Evolutionary conservation across 2,888 invertebrate genomes (phyloP).

Genomic region (Listrodromus nycthemerus): DNA sequence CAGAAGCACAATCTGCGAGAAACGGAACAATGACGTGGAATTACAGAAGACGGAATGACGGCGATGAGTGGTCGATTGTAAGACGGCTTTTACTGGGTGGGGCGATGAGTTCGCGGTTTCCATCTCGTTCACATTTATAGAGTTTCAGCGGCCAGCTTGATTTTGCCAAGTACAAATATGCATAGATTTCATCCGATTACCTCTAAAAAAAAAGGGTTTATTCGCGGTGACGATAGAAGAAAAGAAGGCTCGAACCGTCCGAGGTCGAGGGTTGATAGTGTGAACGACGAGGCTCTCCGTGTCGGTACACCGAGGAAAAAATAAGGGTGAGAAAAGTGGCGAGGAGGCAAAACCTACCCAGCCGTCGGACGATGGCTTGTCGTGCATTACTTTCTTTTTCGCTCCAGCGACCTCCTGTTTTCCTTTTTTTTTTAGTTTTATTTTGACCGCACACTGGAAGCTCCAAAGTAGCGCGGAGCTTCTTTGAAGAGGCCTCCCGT

Average conservation of each 20-base stretch:
- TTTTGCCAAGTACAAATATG: too few species aligned
- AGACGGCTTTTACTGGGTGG: too few species aligned
- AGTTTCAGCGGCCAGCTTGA: too few species aligned
- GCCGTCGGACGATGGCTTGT: slow-evolving; percentile 16
- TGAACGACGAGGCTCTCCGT: slow-evolving; percentile 16
- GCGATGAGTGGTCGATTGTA: too few species aligned
- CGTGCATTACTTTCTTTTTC: neutral
- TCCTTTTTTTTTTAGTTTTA: slow-evolving; percentile 33
- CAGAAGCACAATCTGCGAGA: neutral
- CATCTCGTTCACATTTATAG: too few species aligned
- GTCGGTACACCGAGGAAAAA: neutral
- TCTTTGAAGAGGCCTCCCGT: slow-evolving; percentile 12
- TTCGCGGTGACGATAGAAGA: slow-evolving; percentile 16
- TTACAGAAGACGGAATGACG: too few species aligned
- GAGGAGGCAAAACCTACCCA: slow-evolving; percentile 30
- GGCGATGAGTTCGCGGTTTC: too few species aligned
- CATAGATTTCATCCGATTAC: too few species aligned
- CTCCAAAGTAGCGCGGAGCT: slow-evolving; percentile 14
- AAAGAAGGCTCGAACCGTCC: slow-evolving; percentile 18
- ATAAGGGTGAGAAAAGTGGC: slow-evolving; percentile 21
- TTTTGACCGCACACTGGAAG: slow-evolving; percentile 10
- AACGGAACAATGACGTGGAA: neutral
- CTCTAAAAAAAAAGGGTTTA: slow-evolving; percentile 4
- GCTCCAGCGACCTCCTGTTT: slow-evolving; percentile 15
- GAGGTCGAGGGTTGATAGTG: slow-evolving; percentile 17